Evolutionary conservation across 2,797 vertebrate species (phyloP), one percentile per base, ranked within the genome.

Genomic region (Austrolebias charrua): DNA sequence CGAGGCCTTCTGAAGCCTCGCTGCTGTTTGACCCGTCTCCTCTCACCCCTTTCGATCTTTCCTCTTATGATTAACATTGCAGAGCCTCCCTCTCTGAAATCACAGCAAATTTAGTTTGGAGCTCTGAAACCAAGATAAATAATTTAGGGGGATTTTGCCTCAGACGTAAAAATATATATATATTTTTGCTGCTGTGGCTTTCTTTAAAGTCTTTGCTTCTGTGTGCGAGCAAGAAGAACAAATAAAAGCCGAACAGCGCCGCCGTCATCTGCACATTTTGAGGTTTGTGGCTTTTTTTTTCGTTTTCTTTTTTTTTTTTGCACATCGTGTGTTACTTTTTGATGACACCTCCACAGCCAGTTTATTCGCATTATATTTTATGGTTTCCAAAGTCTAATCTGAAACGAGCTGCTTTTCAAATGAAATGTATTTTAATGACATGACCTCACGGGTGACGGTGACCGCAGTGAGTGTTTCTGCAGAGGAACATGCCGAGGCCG

Each of bases 1-100:
- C 72, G 74, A 81, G 86, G 87, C 88, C 86, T 89, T 93, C 84
- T 86, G 56, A 88, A 85, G 85, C 75, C 84, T 90, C 81, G 3
- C 54, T 69, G 66, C 67, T 67, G 78, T 84, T 83, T 79, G 82
- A 87, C 83, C 84, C 78, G 60, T 72, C 78, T 68, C 83, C 56
- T 19, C 67, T 66, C 46, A 48, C 57, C 75, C 65, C 76, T 72
- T 65, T 82, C 79, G 61, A 53, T 57, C 73, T 47, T 64, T 69
- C 84, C 79, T 74, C 72, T 66, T 89, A 83, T 87, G 81, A 90
- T 88, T 66, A 89, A 83, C 73, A 82, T 77, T 86, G 78, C 81
- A 86, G 62, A 68, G 66, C 60, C 49, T 46, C 24, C 60, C 62
- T 69, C 67, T 72, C 52, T 47, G 53, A 80, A 85, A 81, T 67